Conservation (phyloP, 1,140 invertebrate species). For the Aphelinus atriplicis region DNA sequence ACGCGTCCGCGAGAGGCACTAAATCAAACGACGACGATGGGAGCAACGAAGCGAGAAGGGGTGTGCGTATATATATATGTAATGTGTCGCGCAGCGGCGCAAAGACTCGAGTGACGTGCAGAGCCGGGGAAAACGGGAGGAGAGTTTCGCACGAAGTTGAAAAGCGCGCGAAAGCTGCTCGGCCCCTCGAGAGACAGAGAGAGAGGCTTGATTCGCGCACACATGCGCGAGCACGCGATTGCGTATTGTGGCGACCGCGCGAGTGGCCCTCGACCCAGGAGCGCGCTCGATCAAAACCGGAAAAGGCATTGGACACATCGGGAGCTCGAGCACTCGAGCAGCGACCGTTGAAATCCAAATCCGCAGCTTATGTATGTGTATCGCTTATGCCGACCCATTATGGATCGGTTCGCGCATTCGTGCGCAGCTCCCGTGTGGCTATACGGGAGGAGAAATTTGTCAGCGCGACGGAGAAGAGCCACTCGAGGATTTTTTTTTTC, state of each 20-base stretch:
- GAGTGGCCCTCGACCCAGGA: slow-evolving; percentile 45
- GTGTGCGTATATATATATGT: not conserved
- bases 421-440: too few species aligned
- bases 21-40: not conserved
- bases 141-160: slow-evolving; percentile 18
- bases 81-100: not conserved
- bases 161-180: slow-evolving; percentile 16
- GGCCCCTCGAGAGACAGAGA: not conserved
- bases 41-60: not conserved
- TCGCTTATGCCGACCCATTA: too few species aligned
- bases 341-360: too few species aligned
- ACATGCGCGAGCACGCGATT: not conserved
- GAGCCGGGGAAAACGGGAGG: not conserved
- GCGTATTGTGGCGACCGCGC: slow-evolving; percentile 46
- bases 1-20: too few species aligned
- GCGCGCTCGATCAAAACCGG: slow-evolving; percentile 60
- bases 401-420: too few species aligned
- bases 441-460: too few species aligned
- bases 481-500: too few species aligned
- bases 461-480: too few species aligned
- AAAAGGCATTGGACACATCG: slow-evolving; percentile 55
- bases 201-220: too few species aligned
- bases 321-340: slow-evolving; percentile 12
- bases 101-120: too few species aligned
- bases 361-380: too few species aligned